Evolutionary conservation across 2,797 vertebrate species (phyloP).

Genomic region (Lepilemur ruficaudatus): DNA sequence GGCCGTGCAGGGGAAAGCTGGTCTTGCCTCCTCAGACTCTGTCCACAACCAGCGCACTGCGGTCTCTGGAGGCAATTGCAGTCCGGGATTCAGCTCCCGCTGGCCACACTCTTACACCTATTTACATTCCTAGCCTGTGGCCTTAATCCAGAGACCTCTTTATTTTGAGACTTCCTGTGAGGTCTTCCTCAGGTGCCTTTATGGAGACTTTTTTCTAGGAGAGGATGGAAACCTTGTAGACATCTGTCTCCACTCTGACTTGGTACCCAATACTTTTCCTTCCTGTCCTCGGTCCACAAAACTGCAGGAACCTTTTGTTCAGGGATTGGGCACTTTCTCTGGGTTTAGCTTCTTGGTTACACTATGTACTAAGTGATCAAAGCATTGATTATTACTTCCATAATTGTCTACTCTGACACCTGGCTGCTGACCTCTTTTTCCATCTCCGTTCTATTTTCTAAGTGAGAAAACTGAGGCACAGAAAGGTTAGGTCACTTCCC

Average conservation of each 20-base stretch:
- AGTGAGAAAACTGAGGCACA: not conserved
- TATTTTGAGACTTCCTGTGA: not conserved
- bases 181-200: not conserved
- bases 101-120: not conserved
- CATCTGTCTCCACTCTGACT: not conserved
- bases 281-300: not conserved
- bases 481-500: not conserved
- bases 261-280: not conserved
- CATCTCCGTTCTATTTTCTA: not conserved
- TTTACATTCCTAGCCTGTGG: not conserved
- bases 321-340: not conserved
- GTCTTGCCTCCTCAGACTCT: not conserved
- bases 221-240: not conserved
- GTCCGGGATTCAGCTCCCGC: not conserved
- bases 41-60: no score
- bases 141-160: not conserved
- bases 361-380: not conserved
- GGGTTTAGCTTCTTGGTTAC: not conserved
- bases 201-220: not conserved
- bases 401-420: not conserved
- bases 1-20: not conserved
- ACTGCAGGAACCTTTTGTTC: not conserved
- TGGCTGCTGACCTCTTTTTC: not conserved
- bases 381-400: not conserved
- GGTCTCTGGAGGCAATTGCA: not conserved